phyloP scores from a whole-genome alignment of 2,888 invertebrate species.

The Parasteatoda lunata region DNA sequence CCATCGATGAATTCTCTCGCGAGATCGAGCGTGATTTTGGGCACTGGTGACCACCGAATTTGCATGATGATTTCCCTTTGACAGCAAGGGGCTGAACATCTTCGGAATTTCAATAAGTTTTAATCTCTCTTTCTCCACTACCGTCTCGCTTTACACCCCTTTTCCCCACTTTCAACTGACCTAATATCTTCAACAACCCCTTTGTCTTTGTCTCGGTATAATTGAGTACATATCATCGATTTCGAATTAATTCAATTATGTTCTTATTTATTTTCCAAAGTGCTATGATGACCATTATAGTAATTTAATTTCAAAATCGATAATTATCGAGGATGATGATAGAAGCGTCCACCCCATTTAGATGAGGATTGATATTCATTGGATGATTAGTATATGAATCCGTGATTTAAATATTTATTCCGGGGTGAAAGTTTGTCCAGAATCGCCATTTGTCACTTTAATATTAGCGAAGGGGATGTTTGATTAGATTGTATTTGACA shows the following conservation, averaged over 20 bases:
- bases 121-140: constrained; percentile 50
- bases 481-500: no score
- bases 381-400: background rate
- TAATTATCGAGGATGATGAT: background rate
- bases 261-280: constrained; percentile 46
- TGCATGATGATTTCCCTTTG: constrained; percentile 64
- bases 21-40: constrained; percentile 58
- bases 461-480: no score
- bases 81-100: constrained; percentile 45
- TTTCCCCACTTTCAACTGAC: background rate
- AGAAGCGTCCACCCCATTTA: background rate
- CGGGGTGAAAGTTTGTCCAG: background rate
- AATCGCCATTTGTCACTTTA: no score
- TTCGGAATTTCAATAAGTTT: constrained; percentile 67
- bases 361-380: background rate
- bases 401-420: background rate
- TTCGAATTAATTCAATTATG: constrained; percentile 53
- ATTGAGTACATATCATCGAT: constrained; percentile 49
- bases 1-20: constrained; percentile 56
- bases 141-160: background rate
- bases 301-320: constrained; percentile 35
- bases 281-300: constrained; percentile 21
- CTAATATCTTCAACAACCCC: background rate
- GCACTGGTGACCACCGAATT: constrained; percentile 67
- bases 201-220: constrained; percentile 22